Base-by-base conservation (phyloP, 2,113 vertebrate species). In the Xiphophorus couchianus region DNA sequence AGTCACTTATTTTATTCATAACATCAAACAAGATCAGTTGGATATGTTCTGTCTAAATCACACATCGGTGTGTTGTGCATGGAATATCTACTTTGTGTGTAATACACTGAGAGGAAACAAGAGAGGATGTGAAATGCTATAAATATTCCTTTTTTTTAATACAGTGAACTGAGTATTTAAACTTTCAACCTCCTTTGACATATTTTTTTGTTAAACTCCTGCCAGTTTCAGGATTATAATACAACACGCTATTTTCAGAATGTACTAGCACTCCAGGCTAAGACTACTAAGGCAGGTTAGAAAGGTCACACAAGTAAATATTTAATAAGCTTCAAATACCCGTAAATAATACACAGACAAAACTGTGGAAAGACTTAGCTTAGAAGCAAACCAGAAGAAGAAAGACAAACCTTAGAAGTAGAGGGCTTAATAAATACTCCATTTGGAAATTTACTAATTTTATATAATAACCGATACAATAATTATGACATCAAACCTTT, bases 61-160 rank as follows among this genome's bases (percentile, higher is more conserved):
- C 37, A 25, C 39, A 63, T 71, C 70, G 74, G 89, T 77, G 74
- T 80, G 86, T 77, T 86, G 81, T 81, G 86, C 89, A 88, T 87
- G 90, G 66, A 89, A 76, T 78, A 79, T 73, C 73, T 79, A 58
- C 62, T 74, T 48, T 83, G 65, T 67, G 66, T 70, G 58, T 67
- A 12, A 37, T 37, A 44, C 28, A 22, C 9, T 61, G 1, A 12
- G 28, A 37, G 44, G 35, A 61, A n/a, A 62, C 63, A 39, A 60
- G 37, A 60, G 25, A 63, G 33, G 71, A 63, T 66, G 37, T 75
- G 54, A 77, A 19, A 73, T 64, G n/a, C 78, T 58, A 63, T 66
- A 69, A 77, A 77, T 71, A 68, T 31, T 71, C 71, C 29, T 70
- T 62, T 42, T 62, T 42, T 69, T 74, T 65, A 66, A 19, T 44